A percentile compares a stretch with the other conserved stretches of the same genome.
Conservation (phyloP, 1,140 invertebrate species). For the Drosophila subpulchrella region DNA sequence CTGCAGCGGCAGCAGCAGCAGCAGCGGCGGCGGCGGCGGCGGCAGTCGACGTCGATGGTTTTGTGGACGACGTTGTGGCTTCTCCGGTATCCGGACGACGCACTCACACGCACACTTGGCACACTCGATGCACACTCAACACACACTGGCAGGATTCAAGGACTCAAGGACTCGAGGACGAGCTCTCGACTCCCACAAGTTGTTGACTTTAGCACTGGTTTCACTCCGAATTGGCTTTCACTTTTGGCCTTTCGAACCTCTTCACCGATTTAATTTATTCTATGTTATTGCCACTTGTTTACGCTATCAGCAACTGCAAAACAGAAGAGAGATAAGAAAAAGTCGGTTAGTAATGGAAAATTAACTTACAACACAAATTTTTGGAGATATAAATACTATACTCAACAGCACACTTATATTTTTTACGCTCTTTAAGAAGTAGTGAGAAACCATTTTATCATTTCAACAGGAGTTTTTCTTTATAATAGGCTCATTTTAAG, state of each 20-base stretch:
- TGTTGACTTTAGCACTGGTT: conserved; percentile 32
- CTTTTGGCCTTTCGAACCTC: conserved; percentile 32
- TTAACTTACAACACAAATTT: too few relatives aligned
- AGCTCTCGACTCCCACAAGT: conserved; percentile 26
- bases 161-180: conserved; percentile 7
- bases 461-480: too few relatives aligned
- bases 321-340: conserved; percentile 5
- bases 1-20: conserved; percentile 33
- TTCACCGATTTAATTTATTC: conserved; percentile 36
- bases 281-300: conserved; percentile 54
- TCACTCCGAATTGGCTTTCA: conserved; percentile 39
- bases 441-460: too few relatives aligned
- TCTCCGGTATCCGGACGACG: conserved; percentile 35
- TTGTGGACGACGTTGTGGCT: conserved; percentile 79
- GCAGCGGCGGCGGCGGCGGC: conserved; percentile 67
- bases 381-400: neutral
- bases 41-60: conserved; percentile 71
- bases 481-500: too few relatives aligned
- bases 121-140: conserved; percentile 36
- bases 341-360: neutral
- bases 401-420: neutral
- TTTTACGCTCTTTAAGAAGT: neutral
- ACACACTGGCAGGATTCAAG: conserved; percentile 22
- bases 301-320: conserved; percentile 56
- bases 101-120: conserved; percentile 11